phyloP scores from a whole-genome alignment of 2,797 vertebrate species.

The Columba guinea region DNA sequence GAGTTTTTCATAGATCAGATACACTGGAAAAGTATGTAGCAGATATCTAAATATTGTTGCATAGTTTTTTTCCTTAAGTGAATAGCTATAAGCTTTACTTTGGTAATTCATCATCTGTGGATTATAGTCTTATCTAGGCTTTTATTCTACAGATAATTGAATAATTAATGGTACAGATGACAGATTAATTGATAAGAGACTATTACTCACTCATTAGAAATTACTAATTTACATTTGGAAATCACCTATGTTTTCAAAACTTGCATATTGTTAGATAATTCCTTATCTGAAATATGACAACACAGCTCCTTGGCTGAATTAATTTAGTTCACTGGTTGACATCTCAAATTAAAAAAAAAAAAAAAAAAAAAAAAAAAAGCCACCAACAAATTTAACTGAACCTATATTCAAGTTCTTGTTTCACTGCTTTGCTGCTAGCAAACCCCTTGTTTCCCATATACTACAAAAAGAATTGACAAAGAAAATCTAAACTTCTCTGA shows the following conservation, averaged over 20 bases:
- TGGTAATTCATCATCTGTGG: not conserved
- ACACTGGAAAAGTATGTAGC: not conserved
- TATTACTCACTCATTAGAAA: not conserved
- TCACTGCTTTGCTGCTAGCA: not conserved
- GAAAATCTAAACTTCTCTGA: not conserved
- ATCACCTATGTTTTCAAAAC: not conserved
- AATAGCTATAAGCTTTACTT: not conserved
- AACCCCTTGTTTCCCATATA: not conserved
- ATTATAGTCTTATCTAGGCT: not conserved
- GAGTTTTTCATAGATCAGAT: not conserved
- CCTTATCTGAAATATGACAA: not conserved
- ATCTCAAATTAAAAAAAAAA: not conserved
- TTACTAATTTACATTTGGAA: not conserved
- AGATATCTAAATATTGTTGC: not conserved
- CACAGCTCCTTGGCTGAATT: not conserved
- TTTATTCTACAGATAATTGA: not conserved
- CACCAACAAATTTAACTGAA: not conserved
- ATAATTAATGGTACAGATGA: not conserved
- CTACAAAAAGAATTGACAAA: not conserved
- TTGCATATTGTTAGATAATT: not conserved
- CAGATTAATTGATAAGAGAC: not conserved
- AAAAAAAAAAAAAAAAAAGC: too few species aligned
- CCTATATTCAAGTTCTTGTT: not conserved
- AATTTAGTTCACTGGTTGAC: not conserved
- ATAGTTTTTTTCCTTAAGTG: not conserved